Evolutionary conservation across 2,113 vertebrate species (phyloP).

Genomic region (Maccullochella peelii): DNA sequence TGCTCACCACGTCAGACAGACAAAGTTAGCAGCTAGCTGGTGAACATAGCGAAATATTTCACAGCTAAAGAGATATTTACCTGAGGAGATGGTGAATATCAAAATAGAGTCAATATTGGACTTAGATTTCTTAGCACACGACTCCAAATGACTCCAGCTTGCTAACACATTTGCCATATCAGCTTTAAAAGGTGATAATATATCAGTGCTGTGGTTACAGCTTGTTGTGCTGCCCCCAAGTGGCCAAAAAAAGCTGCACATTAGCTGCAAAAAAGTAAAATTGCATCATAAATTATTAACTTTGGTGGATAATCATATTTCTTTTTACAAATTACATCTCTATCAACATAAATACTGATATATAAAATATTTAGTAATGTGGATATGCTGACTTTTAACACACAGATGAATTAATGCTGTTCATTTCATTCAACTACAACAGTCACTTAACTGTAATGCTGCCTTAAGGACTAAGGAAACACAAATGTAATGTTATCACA

Average conservation of each 20-base stretch:
- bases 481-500: background rate
- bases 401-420: background rate
- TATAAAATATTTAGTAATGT: background rate
- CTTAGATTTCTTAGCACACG: background rate
- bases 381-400: background rate
- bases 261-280: background rate
- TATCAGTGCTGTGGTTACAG: background rate
- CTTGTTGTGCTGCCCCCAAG: background rate
- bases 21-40: background rate
- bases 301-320: no score
- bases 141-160: background rate
- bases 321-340: background rate
- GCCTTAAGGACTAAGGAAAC: background rate
- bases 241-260: background rate
- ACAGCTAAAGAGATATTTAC: background rate
- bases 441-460: background rate
- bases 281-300: background rate
- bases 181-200: background rate
- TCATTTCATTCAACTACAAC: background rate
- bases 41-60: background rate
- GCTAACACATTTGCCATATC: background rate
- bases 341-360: constrained; percentile 1
- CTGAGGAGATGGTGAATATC: background rate
- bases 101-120: background rate
- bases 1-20: background rate